These are phyloP conservation scores for Loriculus beryllinus DNA, from an alignment of 2,797 vertebrate genomes.

Conservation along the genomic window DNA sequence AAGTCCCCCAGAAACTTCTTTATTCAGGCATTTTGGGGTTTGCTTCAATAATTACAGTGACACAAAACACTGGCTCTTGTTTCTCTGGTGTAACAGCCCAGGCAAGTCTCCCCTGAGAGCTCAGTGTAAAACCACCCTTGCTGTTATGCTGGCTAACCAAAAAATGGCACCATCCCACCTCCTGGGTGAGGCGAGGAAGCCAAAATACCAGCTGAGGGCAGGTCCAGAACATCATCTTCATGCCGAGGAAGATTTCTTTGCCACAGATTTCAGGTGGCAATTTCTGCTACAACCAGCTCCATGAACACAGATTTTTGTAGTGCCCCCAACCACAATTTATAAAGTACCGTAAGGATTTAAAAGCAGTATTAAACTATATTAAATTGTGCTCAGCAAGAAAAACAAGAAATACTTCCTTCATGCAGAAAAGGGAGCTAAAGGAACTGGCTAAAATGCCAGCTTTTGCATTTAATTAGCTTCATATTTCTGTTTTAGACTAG, in stretches of 20 bases:
- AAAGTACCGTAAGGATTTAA: background rate
- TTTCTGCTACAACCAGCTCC: background rate
- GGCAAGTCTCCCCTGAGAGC: background rate
- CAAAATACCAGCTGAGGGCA: background rate
- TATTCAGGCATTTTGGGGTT: background rate
- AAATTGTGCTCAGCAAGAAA: background rate
- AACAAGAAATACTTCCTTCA: background rate
- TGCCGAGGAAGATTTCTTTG: background rate
- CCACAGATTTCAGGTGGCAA: fast-evolving
- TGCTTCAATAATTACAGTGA: background rate
- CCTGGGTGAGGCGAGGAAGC: background rate
- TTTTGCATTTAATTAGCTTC: background rate
- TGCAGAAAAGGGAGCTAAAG: background rate
- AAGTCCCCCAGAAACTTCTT: background rate
- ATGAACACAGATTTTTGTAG: background rate
- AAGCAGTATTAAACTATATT: background rate
- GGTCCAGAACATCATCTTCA: background rate
- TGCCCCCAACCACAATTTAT: background rate
- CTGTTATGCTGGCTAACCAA: background rate
- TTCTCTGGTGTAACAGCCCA: background rate
- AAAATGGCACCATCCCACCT: background rate
- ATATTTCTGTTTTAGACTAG: background rate
- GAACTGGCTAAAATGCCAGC: background rate
- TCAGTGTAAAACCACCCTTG: background rate
- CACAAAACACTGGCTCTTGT: fast-evolving